Percentiles rank a stretch among this genome's conserved stretches.
phyloP scores from a whole-genome alignment of 2,888 invertebrate species.

The Therioaphis trifolii region DNA sequence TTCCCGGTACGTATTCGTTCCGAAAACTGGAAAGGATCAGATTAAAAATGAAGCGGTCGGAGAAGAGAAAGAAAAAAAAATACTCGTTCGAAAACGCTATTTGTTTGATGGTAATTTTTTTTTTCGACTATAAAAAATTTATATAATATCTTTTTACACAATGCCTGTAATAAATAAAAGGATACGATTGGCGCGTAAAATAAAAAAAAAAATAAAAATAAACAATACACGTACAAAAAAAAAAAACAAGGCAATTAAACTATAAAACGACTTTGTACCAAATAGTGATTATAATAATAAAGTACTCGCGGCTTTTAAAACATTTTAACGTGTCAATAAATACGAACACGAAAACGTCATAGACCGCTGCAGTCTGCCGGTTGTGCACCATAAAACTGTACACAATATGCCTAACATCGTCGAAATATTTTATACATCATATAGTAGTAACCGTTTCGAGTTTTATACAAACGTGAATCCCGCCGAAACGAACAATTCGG shows the following conservation, averaged over 20 bases:
- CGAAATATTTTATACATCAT: neutral
- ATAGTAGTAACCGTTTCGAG: neutral
- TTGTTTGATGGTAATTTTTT: constrained; percentile 4
- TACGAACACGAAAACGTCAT: too few species aligned
- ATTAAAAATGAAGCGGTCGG: neutral
- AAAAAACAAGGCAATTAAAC: constrained; percentile 51
- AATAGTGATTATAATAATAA: constrained; percentile 31
- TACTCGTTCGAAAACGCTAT: neutral
- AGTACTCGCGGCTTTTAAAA: neutral
- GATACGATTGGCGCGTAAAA: neutral
- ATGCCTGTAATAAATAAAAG: neutral
- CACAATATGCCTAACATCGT: too few species aligned
- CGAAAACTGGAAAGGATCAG: neutral
- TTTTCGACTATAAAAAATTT: constrained; percentile 17
- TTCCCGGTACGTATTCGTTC: too few species aligned
- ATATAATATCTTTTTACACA: neutral
- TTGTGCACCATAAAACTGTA: neutral
- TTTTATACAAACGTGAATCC: neutral
- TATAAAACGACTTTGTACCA: constrained; percentile 60
- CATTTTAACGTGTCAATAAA: neutral
- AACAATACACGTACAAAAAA: constrained; percentile 33
- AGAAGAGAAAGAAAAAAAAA: neutral
- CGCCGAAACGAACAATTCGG: neutral
- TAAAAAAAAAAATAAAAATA: constrained; percentile 34
- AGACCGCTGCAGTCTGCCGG: neutral